These are phyloP conservation scores for Thunnus maccoyii DNA, from an alignment of 2,113 vertebrate genomes.

Conservation along the genomic window DNA sequence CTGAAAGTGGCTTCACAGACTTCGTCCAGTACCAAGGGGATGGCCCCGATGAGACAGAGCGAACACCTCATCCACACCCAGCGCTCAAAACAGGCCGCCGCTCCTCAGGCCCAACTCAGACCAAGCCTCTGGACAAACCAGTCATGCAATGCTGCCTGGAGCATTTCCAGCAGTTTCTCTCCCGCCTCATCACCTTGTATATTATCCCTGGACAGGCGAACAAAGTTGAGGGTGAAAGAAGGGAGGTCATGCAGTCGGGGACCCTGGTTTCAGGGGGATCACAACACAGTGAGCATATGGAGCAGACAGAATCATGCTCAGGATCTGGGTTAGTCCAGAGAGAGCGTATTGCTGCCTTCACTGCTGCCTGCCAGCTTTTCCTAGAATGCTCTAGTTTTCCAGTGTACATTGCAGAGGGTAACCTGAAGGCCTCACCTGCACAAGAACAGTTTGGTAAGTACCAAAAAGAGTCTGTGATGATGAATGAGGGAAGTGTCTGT, in stretches of 20 bases:
- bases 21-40: constrained; percentile 95
- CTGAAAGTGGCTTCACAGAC: constrained; percentile 96
- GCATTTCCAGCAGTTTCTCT: constrained; percentile 96
- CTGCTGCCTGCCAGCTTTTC: constrained; percentile 97
- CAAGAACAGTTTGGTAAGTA: constrained; percentile 85
- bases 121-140: constrained; percentile 90
- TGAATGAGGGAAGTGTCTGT: not conserved
- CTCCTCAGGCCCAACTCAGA: constrained; percentile 71
- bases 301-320: constrained; percentile 66
- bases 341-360: constrained; percentile 92
- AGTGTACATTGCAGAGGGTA: constrained; percentile 97
- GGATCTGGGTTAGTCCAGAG: constrained; percentile 79
- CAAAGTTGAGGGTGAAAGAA: constrained; percentile 75
- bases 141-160: constrained; percentile 98
- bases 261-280: constrained; percentile 48
- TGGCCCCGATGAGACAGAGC: constrained; percentile 80
- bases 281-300: constrained; percentile 66
- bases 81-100: constrained; percentile 70
- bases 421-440: constrained; percentile 88
- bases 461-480: not conserved
- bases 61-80: constrained; percentile 79
- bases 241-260: constrained; percentile 65
- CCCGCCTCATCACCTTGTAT: constrained; percentile 92
- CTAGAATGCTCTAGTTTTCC: constrained; percentile 99
- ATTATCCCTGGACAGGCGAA: constrained; percentile 84